Conservation (phyloP, 2,888 invertebrate genomes). For the Noctua fimbriata region DNA sequence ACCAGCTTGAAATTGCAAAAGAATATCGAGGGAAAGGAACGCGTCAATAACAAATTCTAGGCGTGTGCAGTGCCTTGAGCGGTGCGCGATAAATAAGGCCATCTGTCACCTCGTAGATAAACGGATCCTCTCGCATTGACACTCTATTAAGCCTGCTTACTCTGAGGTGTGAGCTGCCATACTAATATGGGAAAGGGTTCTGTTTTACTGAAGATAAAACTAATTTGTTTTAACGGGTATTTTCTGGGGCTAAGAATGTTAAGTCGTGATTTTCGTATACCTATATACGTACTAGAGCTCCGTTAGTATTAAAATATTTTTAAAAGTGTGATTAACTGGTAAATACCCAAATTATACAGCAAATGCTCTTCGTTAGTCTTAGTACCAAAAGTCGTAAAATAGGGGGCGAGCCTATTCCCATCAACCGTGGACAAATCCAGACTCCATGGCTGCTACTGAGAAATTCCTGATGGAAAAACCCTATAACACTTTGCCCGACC, state of each 20-base stretch:
- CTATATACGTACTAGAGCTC: background rate
- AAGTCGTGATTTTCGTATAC: background rate
- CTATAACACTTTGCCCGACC: no score
- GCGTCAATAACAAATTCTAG: constrained; percentile 60
- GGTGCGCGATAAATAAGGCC: constrained; percentile 56
- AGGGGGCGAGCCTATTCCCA: no score
- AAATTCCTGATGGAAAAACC: no score
- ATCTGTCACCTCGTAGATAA: constrained; percentile 59
- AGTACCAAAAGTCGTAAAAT: background rate
- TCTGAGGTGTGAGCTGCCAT: constrained; percentile 40
- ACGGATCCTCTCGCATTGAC: constrained; percentile 54
- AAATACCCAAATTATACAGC: background rate
- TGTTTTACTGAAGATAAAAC: constrained; percentile 14
- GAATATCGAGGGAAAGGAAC: constrained; percentile 28
- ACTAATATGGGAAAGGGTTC: constrained; percentile 42
- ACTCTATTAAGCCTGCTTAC: constrained; percentile 60
- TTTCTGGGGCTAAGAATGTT: background rate
- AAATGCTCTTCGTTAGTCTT: background rate
- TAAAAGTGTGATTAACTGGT: background rate
- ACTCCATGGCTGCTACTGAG: no score
- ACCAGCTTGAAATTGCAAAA: constrained; percentile 46
- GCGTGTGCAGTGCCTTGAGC: constrained; percentile 56
- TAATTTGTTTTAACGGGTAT: background rate
- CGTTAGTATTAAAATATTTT: background rate
- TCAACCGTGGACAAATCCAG: no score